These are phyloP conservation scores for Ericerus pela DNA, from an alignment of 1,140 invertebrate genomes.

Conservation along the genomic window DNA sequence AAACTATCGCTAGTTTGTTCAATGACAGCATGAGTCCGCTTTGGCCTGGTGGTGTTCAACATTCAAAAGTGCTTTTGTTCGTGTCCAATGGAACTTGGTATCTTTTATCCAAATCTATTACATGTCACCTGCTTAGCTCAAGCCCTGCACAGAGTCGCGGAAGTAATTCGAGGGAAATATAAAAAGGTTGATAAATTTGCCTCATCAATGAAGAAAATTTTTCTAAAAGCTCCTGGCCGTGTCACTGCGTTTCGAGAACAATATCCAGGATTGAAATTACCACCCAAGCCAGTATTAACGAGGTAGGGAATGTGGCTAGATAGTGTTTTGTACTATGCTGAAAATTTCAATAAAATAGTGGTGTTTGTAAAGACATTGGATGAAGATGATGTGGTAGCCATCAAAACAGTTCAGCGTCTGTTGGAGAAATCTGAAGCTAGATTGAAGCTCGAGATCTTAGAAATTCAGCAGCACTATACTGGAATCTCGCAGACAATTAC, in stretches of 20 bases:
- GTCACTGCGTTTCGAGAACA: neutral
- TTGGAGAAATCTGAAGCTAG: no score
- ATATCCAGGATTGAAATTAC: neutral
- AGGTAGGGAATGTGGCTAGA: neutral
- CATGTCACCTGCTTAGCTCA: neutral
- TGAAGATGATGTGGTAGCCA: no score
- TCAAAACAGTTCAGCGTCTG: no score
- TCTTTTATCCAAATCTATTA: neutral
- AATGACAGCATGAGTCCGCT: neutral
- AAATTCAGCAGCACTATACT: no score
- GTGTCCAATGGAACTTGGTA: neutral
- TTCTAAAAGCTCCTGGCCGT: neutral
- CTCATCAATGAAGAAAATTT: neutral
- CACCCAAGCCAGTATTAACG: neutral
- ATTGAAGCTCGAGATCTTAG: no score
- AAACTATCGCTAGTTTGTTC: conserved; percentile 6
- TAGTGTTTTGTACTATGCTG: neutral
- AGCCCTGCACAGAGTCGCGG: neutral
- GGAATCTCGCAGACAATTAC: no score
- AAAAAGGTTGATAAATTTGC: neutral
- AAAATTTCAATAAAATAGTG: neutral
- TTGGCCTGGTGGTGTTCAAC: neutral
- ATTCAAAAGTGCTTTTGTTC: neutral
- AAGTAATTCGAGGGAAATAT: neutral
- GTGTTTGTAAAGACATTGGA: no score